Evolutionary conservation across 2,888 invertebrate genomes (phyloP), one percentile per base, ranked within the genome.

Genomic region (Caenorhabditis angaria): DNA sequence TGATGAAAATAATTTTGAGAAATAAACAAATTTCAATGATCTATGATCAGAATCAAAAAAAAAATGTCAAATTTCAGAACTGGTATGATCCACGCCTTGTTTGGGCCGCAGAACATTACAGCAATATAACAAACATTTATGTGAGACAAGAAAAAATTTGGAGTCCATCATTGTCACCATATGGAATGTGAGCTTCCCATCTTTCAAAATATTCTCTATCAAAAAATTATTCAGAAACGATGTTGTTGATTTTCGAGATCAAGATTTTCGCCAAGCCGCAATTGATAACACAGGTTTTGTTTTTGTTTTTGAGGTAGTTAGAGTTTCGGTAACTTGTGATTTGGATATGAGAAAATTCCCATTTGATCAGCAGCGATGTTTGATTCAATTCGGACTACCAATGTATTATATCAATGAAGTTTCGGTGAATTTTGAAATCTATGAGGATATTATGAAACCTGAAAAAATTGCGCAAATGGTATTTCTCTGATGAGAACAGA

Each of bases 341-440:
- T 65, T 70, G 70, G 57, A 70, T 27, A 32, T 57, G n/a, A 18
- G 10, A 12, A 60, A 32, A 29, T 71, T 71, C 25, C 70, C 70
- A 1, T 71, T 71, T 28, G 70, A 71, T 51, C 25, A 48, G 0
- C 70, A 71, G 51, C 56, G 20, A 3, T 71, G 70, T 24, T 60
- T 62, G 29, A 60, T 66, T 29, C 50, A 58, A 12, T 63, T 66
- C 22, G 27, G 32, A 24, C 25, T 66, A 1, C 70, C 70, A 2
- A 18, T 63, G 1, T 71, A 60, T 24, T 51, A 59, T 24, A 29
- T n/a, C 3, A n/a, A 14, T 8, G 61, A 62, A 56, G 61, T 71
- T 1, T 24, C 60, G 18, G 20, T 71, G 10, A 14, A 27, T 18
- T 54, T 29, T 55, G 66, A 65, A 24, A 60, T 66, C 3, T 71